Conservation (phyloP, 2,797 vertebrate species). For the Sandelia bainsii region DNA sequence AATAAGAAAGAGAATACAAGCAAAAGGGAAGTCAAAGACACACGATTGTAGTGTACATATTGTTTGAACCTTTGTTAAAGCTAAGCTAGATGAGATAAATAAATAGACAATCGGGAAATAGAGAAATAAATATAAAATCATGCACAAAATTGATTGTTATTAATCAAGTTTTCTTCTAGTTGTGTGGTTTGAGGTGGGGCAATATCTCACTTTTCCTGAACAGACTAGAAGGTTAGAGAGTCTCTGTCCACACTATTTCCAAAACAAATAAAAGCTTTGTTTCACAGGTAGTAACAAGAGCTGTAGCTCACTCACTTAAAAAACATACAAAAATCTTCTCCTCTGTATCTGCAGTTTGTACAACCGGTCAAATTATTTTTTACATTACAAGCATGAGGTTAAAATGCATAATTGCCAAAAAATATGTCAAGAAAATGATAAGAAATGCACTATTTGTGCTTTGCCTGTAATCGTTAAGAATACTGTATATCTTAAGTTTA, state of each 20-base stretch:
- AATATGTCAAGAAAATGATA: neutral
- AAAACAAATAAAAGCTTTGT: conserved; percentile 3
- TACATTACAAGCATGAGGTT: neutral
- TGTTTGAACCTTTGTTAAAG: neutral
- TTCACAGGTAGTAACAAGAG: conserved; percentile 3
- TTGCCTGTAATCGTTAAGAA: neutral
- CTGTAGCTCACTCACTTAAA: neutral
- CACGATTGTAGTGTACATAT: neutral
- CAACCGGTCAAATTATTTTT: neutral
- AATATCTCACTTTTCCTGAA: neutral
- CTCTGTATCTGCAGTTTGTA: neutral
- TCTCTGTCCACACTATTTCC: neutral
- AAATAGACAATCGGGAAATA: neutral
- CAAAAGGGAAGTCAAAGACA: too few species aligned
- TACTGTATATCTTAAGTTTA: neutral
- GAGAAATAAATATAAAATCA: neutral
- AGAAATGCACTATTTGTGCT: neutral
- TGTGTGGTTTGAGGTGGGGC: neutral
- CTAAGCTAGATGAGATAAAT: neutral
- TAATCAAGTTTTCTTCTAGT: neutral
- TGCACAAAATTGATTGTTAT: neutral
- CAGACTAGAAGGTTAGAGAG: neutral
- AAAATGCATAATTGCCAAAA: neutral
- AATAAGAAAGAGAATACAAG: neutral
- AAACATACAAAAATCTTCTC: neutral